Percentiles rank a stretch among this genome's conserved stretches.
These are phyloP conservation scores for Australoheros scitulus DNA, from an alignment of 2,113 vertebrate species.

Conservation along the genomic window DNA sequence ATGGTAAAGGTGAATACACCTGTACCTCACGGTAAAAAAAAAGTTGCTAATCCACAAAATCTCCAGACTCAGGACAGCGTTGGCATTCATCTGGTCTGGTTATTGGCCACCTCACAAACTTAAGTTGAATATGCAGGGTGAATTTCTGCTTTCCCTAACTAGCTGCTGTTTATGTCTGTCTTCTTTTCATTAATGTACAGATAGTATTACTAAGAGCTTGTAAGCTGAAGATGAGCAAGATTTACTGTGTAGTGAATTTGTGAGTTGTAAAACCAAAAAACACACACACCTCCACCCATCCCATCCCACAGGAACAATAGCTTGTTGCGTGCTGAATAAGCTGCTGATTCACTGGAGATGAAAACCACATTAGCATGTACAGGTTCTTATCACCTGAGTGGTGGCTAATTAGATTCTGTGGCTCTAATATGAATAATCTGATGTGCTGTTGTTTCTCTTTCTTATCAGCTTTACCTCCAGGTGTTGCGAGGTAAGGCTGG, in stretches of 20 bases:
- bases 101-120: neutral
- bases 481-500: neutral
- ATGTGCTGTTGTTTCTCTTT: constrained; percentile 17
- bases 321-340: neutral
- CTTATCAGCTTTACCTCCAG: constrained; percentile 16
- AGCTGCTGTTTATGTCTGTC: too few relatives aligned
- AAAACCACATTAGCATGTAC: constrained; percentile 2
- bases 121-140: too few relatives aligned
- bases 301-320: neutral
- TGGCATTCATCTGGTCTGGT: neutral
- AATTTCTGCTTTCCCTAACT: too few relatives aligned
- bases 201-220: too few relatives aligned
- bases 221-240: too few relatives aligned
- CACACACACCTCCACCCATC: neutral
- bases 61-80: neutral
- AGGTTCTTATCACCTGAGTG: constrained; percentile 32
- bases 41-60: too few relatives aligned
- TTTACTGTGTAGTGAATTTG: too few relatives aligned
- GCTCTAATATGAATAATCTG: constrained; percentile 58
- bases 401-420: constrained; percentile 58
- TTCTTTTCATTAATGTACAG: too few relatives aligned
- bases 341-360: neutral
- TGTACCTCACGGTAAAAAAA: neutral
- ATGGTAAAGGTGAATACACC: neutral
- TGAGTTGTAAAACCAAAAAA: too few relatives aligned